Evolutionary conservation across 2,797 vertebrate genomes (phyloP).

Genomic region (Gymnocypris eckloni): DNA sequence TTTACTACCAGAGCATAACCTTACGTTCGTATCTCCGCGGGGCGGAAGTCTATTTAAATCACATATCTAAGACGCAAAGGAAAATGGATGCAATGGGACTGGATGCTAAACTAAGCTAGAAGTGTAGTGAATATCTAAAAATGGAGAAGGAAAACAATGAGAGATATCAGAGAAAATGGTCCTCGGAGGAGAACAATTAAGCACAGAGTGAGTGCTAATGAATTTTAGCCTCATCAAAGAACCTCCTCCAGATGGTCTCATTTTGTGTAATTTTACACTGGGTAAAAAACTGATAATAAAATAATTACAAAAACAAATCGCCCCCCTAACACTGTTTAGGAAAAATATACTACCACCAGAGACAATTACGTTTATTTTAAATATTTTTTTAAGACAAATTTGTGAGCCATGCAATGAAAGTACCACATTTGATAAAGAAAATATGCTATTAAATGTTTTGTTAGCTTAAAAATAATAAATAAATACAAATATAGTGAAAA

Average conservation of each 20-base stretch:
- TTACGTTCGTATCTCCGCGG: conserved; percentile 7
- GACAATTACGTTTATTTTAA: background rate
- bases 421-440: background rate
- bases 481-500: background rate
- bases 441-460: background rate
- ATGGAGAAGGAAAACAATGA: background rate
- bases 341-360: conserved; percentile 8
- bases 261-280: conserved; percentile 20
- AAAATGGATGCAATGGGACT: conserved; percentile 2
- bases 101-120: background rate
- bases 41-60: conserved; percentile 32
- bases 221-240: conserved; percentile 36
- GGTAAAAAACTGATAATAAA: background rate
- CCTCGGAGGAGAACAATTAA: conserved; percentile 16
- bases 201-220: conserved; percentile 1
- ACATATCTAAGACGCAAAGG: background rate
- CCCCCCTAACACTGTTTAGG: background rate
- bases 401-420: background rate
- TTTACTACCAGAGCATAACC: conserved; percentile 11
- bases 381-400: background rate
- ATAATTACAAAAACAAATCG: conserved; percentile 12
- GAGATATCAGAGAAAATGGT: conserved; percentile 21
- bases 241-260: conserved; percentile 25
- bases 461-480: background rate
- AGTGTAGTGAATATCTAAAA: background rate